Percentiles rank a stretch among this genome's conserved stretches.
These are phyloP conservation scores for Melieria picta DNA, from an alignment of 2,888 invertebrate genomes.

Conservation along the genomic window DNA sequence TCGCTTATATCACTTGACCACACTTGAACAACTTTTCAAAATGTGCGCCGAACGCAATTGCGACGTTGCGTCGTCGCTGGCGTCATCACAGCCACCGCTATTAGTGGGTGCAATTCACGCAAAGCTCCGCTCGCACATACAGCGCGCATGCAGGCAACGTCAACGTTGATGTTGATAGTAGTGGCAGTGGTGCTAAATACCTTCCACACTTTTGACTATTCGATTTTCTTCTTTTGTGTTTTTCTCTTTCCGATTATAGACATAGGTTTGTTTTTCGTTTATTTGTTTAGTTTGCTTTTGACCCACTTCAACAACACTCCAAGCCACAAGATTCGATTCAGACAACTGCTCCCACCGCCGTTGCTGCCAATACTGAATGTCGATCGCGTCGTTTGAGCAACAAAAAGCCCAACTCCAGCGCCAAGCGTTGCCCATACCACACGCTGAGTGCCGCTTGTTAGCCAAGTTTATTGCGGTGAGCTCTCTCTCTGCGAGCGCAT, in stretches of 20 bases:
- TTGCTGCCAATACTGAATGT: slow-evolving; percentile 31
- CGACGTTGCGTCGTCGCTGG: too few relatives aligned
- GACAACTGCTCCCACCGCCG: slow-evolving; percentile 24
- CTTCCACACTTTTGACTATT: slow-evolving; percentile 9
- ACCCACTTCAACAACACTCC: not conserved
- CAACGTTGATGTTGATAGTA: too few relatives aligned
- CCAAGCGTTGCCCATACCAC: too few relatives aligned
- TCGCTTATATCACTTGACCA: too few relatives aligned
- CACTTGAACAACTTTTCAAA: too few relatives aligned
- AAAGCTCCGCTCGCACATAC: not conserved
- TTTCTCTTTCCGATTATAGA: too few relatives aligned
- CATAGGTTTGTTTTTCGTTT: too few relatives aligned
- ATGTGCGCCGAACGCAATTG: too few relatives aligned
- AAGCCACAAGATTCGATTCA: not conserved
- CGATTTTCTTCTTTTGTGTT: not conserved
- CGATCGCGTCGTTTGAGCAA: not conserved
- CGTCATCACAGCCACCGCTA: too few relatives aligned
- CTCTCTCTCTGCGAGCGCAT: too few relatives aligned
- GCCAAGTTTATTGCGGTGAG: not conserved
- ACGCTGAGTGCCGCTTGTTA: not conserved
- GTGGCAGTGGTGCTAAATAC: not conserved
- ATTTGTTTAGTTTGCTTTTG: not conserved
- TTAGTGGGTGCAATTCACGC: slow-evolving; percentile 29
- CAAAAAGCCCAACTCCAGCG: not conserved
- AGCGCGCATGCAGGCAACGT: too few relatives aligned